These are phyloP conservation scores for Xestia xanthographa DNA, from an alignment of 2,888 invertebrate species.

Conservation along the genomic window DNA sequence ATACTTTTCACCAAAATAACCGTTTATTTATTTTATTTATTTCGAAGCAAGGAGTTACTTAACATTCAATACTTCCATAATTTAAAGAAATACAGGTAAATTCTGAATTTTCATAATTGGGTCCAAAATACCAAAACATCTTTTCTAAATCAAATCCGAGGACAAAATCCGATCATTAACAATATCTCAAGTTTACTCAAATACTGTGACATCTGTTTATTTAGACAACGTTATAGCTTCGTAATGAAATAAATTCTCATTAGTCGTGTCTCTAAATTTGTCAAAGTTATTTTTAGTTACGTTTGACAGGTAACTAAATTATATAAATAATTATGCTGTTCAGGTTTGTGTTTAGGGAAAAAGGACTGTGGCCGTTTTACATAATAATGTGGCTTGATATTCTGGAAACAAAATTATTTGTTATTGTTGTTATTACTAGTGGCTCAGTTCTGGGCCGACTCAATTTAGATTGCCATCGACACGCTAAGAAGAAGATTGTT, in stretches of 20 bases:
- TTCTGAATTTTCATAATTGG: background rate
- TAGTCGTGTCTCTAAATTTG: background rate
- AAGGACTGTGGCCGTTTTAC: too few species aligned
- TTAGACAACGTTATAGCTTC: slow-evolving; percentile 1
- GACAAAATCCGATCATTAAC: background rate
- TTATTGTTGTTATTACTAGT: too few species aligned
- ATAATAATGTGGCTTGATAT: too few species aligned
- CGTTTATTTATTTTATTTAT: background rate
- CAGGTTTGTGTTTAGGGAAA: too few species aligned
- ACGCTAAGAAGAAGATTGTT: too few species aligned
- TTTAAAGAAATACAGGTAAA: background rate
- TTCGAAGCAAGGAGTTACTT: background rate
- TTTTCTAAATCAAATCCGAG: background rate
- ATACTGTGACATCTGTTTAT: slow-evolving; percentile 1
- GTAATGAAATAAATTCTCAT: slow-evolving; percentile 13
- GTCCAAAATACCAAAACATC: background rate
- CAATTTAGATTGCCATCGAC: too few species aligned
- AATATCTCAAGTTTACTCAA: background rate
- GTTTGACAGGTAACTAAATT: background rate
- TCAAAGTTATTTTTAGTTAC: background rate
- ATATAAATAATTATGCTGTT: background rate
- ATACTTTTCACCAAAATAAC: background rate
- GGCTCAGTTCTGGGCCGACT: too few species aligned
- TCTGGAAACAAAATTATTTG: too few species aligned
- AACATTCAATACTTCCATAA: background rate